Conservation (phyloP, 2,113 vertebrate species). For the Dicerorhinus sumatrensis region DNA sequence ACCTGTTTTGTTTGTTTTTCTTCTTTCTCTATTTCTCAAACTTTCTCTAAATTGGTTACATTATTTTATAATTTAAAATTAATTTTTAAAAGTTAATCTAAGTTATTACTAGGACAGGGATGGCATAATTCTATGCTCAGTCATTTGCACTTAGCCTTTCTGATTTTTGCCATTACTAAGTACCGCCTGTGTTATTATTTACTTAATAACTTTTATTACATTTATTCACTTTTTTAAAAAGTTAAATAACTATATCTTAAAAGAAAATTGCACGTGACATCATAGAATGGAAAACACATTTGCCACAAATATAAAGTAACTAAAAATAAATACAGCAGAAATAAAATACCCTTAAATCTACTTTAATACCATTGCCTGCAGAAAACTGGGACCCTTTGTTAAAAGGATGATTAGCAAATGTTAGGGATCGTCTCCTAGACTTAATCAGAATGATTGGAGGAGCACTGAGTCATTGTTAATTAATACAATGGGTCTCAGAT, state of each 20-base stretch:
- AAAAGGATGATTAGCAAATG: conserved; percentile 31
- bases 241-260: not conserved
- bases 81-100: not conserved
- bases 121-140: not conserved
- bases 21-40: not conserved
- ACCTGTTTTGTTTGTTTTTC: not conserved
- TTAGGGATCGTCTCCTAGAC: not conserved
- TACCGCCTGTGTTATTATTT: not conserved
- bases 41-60: not conserved
- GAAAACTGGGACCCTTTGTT: not conserved
- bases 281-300: conserved; percentile 9
- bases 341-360: not conserved
- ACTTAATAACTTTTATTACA: conserved; percentile 10
- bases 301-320: not conserved
- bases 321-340: not conserved
- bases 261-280: not conserved
- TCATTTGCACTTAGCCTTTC: not conserved
- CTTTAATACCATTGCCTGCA: not conserved
- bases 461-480: not conserved
- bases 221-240: not conserved
- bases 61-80: conserved; percentile 36
- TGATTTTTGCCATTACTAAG: not conserved
- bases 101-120: not conserved
- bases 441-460: not conserved
- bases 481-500: not conserved